Base-by-base conservation (phyloP, 1,140 invertebrate species). In the Bathynomus jamesi region DNA sequence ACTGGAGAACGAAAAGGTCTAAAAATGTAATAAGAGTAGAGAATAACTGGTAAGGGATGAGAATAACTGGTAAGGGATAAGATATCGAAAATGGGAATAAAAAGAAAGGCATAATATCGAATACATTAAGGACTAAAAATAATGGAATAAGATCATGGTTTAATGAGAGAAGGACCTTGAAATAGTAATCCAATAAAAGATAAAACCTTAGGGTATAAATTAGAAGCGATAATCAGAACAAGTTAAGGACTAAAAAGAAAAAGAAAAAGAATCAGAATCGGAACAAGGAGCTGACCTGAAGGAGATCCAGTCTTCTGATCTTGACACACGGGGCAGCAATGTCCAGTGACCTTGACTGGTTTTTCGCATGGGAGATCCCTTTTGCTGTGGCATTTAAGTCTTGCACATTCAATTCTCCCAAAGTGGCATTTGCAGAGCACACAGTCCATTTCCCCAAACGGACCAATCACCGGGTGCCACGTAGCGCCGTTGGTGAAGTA, bases 391-490 rank as follows among this genome's bases (percentile, higher is more conserved):
- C 81, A 82, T 62, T 80, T 79, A 17, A 81, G 72, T 3, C 80
- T 76, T 17, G 77, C 72, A 61, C 81, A 82, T 61, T 80, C 78
- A 53, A 81, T 80, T 65, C 74, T 76, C 8, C 80, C 80, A 21
- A 53, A 53, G 21, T 53, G 40, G 61, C 74, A 73, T 27, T 65
- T 28, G 27, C 71, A 73, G 17, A 72, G 65, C 1, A 64, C 64
- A 27, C 74, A 77, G 53, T 64, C 40, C 70, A 73, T 72, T 65
- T 68, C 73, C 27, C 81, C 81, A 64, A 82, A 80, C 4, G 81
- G 81, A 13, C 81, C 81, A 64, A 82, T 82, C 1, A 81, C 77
- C 0, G 81, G 81, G 72, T 82, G 81, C 81, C 81, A 82, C 7
- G 77, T 77, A 25, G 80, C 74, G 13, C 81, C 81, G 72, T 82